These are phyloP conservation scores for Acanthacorydalis orientalis DNA, from an alignment of 2,888 invertebrate genomes.

Conservation along the genomic window DNA sequence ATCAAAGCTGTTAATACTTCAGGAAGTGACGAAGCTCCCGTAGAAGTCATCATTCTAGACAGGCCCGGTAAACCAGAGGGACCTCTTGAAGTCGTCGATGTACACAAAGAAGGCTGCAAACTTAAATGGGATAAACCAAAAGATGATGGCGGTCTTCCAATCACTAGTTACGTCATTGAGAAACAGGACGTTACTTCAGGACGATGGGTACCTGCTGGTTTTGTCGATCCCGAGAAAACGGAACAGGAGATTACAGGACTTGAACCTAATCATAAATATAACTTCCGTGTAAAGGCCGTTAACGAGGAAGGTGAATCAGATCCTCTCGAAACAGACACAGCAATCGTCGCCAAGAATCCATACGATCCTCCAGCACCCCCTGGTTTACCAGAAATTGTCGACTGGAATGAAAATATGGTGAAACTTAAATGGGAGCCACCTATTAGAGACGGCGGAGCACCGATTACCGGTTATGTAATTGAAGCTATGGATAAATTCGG, in stretches of 20 bases:
- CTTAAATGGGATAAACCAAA: constrained; percentile 89
- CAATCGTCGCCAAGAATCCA: constrained; percentile 92
- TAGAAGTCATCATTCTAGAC: constrained; percentile 75
- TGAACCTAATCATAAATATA: constrained; percentile 89
- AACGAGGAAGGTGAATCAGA: constrained; percentile 97
- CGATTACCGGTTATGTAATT: constrained; percentile 83
- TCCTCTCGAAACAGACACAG: constrained; percentile 75
- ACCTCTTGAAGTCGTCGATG: constrained; percentile 76
- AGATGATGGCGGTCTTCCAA: constrained; percentile 87
- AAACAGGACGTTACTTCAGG: constrained; percentile 84
- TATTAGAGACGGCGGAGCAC: constrained; percentile 79
- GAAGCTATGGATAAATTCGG: constrained; percentile 84
- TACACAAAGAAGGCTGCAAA: constrained; percentile 87
- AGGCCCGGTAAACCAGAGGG: constrained; percentile 81
- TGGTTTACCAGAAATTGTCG: constrained; percentile 77
- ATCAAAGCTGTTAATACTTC: constrained; percentile 85
- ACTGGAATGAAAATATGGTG: constrained; percentile 81
- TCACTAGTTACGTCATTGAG: constrained; percentile 82
- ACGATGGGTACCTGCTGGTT: constrained; percentile 75
- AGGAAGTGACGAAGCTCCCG: constrained; percentile 84
- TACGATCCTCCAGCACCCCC: constrained; percentile 79
- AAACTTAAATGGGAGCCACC: constrained; percentile 86
- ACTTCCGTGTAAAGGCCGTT: constrained; percentile 92
- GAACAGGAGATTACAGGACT: constrained; percentile 76
- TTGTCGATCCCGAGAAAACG: constrained; percentile 63